Percentiles rank a stretch among this genome's conserved stretches.
Evolutionary conservation across 2,113 vertebrate genomes (phyloP).

Genomic region (Centrocercus urophasianus): DNA sequence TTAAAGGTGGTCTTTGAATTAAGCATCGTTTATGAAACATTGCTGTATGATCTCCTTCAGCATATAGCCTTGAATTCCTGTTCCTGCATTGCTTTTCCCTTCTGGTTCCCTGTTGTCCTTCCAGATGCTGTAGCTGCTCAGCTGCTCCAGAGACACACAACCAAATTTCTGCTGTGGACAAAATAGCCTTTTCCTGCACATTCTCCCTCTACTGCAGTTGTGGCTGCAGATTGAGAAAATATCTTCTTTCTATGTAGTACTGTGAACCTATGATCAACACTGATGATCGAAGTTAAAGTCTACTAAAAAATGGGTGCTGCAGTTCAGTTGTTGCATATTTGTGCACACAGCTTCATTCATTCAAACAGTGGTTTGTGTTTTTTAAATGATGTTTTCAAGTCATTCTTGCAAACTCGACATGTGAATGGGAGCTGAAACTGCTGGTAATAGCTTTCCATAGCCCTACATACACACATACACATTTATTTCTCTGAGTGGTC

Average conservation of each 20-base stretch:
- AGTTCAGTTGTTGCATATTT: not conserved
- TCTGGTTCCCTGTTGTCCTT: not conserved
- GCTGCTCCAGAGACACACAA: not conserved
- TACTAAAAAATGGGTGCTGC: not conserved
- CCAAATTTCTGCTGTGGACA: not conserved
- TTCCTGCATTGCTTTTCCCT: not conserved
- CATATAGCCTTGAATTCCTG: not conserved
- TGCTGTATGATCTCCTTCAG: not conserved
- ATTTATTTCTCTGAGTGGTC: not conserved
- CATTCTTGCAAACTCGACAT: not conserved
- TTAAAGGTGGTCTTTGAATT: not conserved
- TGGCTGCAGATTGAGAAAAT: not conserved
- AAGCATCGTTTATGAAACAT: not conserved
- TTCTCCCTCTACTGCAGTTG: not conserved
- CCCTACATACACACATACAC: not conserved
- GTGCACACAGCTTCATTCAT: not conserved
- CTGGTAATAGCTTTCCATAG: not conserved
- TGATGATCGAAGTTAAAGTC: not conserved
- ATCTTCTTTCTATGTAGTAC: fast-evolving
- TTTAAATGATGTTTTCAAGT: not conserved
- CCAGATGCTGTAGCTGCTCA: not conserved
- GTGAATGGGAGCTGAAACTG: not conserved
- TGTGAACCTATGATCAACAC: not conserved
- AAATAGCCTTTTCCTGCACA: not conserved
- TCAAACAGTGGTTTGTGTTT: not conserved